These are phyloP conservation scores for Simalia tracyae DNA, from an alignment of 2,797 vertebrate species.

Conservation along the genomic window DNA sequence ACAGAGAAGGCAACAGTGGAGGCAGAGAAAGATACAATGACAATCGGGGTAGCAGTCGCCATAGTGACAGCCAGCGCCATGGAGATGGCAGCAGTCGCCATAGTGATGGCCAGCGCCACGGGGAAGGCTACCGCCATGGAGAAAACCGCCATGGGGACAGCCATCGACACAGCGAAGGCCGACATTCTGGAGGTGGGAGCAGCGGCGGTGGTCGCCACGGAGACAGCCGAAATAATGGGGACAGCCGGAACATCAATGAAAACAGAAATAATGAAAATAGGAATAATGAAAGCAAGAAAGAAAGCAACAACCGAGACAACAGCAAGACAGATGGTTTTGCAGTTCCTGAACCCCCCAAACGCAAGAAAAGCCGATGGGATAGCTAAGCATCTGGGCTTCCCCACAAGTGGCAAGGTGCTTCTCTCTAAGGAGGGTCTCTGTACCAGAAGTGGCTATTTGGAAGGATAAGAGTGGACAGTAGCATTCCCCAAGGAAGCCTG, in stretches of 20 bases:
- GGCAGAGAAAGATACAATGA: slow-evolving; percentile 72
- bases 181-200: slow-evolving; percentile 64
- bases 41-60: slow-evolving; percentile 68
- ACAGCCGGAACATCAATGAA: slow-evolving; percentile 65
- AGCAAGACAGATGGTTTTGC: slow-evolving; percentile 86
- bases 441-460: slow-evolving; percentile 63
- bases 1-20: slow-evolving; percentile 65
- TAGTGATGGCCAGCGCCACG: slow-evolving; percentile 61
- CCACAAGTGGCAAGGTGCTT: slow-evolving; percentile 45
- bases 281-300: slow-evolving; percentile 63
- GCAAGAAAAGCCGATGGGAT: slow-evolving; percentile 98
- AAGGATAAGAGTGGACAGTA: slow-evolving; percentile 50
- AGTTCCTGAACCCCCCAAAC: slow-evolving; percentile 91
- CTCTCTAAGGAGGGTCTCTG: slow-evolving; percentile 66
- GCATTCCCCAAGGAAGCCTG: slow-evolving; percentile 1
- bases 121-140: slow-evolving; percentile 59
- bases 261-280: slow-evolving; percentile 68
- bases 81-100: slow-evolving; percentile 70
- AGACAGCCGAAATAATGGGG: slow-evolving; percentile 60
- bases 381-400: slow-evolving; percentile 77
- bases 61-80: slow-evolving; percentile 66
- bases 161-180: slow-evolving; percentile 69
- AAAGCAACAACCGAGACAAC: slow-evolving; percentile 72
- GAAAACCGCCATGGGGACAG: slow-evolving; percentile 77
- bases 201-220: slow-evolving; percentile 64